These are phyloP conservation scores for Ceratina japonica DNA, from an alignment of 1,140 invertebrate species.

Conservation along the genomic window DNA sequence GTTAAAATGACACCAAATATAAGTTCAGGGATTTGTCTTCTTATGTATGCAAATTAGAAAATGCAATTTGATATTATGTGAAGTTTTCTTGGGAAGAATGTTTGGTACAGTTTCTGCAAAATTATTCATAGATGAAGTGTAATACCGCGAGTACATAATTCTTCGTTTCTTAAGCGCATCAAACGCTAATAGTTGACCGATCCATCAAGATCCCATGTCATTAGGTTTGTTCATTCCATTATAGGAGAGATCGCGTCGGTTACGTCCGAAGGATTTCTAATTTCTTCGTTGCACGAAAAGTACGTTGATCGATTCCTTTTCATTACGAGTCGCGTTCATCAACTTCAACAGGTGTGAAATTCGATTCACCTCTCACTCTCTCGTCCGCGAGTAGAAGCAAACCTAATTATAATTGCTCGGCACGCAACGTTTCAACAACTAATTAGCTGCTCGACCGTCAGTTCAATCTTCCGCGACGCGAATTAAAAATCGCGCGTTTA, in stretches of 20 bases:
- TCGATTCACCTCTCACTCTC: background rate
- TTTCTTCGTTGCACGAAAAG: background rate
- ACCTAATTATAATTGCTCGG: background rate
- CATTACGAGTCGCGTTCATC: background rate
- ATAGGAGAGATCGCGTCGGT: background rate
- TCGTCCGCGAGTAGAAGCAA: background rate
- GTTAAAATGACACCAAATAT: no score
- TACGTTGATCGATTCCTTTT: background rate
- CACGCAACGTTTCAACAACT: constrained; percentile 2
- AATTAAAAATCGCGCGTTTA: background rate
- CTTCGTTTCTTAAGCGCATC: background rate
- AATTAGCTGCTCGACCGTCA: background rate
- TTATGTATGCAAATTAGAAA: no score
- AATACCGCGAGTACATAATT: background rate
- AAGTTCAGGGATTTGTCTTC: no score
- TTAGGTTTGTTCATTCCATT: background rate
- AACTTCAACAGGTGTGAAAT: background rate
- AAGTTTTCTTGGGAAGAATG: no score
- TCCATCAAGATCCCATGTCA: constrained; percentile 5
- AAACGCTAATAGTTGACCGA: background rate
- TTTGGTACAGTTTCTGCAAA: no score
- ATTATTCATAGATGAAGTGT: constrained; percentile 1
- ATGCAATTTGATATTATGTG: no score
- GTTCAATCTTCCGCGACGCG: background rate
- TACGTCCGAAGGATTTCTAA: background rate